Evolutionary conservation across 2,888 invertebrate genomes (phyloP).

Genomic region (Pyrgus malvae): DNA sequence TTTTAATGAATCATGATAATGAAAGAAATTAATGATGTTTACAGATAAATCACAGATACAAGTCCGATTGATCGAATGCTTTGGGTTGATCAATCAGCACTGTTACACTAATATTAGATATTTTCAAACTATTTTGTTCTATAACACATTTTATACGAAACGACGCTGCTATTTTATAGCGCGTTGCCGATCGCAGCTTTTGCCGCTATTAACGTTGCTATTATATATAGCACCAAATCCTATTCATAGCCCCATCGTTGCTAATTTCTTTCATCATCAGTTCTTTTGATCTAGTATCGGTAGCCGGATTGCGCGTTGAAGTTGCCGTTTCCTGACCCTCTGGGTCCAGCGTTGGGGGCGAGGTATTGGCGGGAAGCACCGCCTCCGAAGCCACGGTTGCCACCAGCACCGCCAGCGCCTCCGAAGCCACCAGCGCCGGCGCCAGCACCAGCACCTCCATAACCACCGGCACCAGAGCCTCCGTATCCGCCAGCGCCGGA

Average conservation of each 20-base stretch:
- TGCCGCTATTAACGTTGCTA: neutral
- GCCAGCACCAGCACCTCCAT: constrained; percentile 27
- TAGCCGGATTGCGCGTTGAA: constrained; percentile 74
- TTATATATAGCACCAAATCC: neutral
- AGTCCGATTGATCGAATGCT: neutral
- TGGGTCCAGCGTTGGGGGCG: constrained; percentile 62
- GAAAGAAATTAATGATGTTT: constrained; percentile 21
- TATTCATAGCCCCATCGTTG: neutral
- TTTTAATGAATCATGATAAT: constrained; percentile 11
- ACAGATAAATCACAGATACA: constrained; percentile 14
- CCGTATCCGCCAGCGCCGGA: constrained; percentile 30
- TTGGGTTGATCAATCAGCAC: too few relatives aligned
- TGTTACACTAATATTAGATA: neutral
- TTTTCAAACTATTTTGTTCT: neutral
- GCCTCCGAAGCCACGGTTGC: constrained; percentile 44
- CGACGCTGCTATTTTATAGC: too few relatives aligned
- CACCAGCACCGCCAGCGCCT: constrained; percentile 32
- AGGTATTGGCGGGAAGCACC: constrained; percentile 71
- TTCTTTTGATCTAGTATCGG: constrained; percentile 52
- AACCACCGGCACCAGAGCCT: constrained; percentile 26
- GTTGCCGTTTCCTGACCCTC: constrained; percentile 68
- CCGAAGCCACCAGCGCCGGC: constrained; percentile 38
- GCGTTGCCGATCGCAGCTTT: too few relatives aligned
- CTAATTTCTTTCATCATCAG: constrained; percentile 28
- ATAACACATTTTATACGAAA: too few relatives aligned